Percentiles rank a stretch among this genome's conserved stretches.
Evolutionary conservation across 2,113 vertebrate genomes (phyloP).

Genomic region (Euleptes europaea): DNA sequence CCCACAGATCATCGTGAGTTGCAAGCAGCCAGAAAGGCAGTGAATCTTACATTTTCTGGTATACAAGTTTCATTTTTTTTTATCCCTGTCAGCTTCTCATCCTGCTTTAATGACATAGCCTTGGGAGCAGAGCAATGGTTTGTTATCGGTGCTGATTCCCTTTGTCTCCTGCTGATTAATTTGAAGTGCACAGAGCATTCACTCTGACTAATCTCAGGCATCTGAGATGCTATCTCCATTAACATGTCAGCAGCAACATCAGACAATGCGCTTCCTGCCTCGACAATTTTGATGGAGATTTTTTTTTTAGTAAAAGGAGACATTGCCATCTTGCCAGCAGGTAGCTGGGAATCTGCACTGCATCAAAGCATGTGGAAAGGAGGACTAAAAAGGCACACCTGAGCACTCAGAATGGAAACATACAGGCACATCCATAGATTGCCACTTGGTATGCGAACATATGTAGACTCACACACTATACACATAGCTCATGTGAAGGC

Average conservation of each 20-base stretch:
- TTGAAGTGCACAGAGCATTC: not conserved
- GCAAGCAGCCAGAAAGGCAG: not conserved
- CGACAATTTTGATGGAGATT: conserved; percentile 27
- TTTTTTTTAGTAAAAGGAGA: conserved; percentile 27
- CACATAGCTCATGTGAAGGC: not conserved
- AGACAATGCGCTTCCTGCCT: conserved; percentile 38
- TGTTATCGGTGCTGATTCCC: conserved; percentile 15
- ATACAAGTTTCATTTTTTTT: conserved; percentile 6
- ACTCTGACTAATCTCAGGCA: conserved; percentile 9
- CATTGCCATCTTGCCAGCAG: conserved; percentile 40
- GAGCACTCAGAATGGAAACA: not conserved
- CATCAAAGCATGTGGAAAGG: not conserved
- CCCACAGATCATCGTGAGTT: not conserved
- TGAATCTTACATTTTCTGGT: not conserved
- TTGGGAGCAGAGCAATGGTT: not conserved
- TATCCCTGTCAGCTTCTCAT: not conserved
- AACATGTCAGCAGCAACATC: conserved; percentile 44
- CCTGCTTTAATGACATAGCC: not conserved
- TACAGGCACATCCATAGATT: not conserved
- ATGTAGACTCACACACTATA: not conserved
- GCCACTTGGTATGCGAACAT: not conserved
- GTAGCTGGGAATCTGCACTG: not conserved
- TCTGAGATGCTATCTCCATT: conserved; percentile 32
- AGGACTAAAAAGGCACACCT: not conserved
- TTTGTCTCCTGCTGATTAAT: conserved; percentile 15